Base-by-base conservation (phyloP, 2,888 invertebrate genomes). In the Dasysyrphus albostriatus region DNA sequence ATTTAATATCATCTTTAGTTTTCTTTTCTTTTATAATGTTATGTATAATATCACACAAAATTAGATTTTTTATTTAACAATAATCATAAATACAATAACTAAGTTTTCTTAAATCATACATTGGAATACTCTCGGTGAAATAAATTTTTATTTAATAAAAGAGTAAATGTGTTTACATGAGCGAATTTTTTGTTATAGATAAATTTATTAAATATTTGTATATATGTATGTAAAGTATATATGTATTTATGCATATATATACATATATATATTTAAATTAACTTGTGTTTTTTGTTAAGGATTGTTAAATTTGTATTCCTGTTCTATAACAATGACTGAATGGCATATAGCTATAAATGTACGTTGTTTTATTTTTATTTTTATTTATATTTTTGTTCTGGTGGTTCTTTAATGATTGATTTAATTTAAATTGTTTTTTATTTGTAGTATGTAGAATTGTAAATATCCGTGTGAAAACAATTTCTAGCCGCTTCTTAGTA, bases 41-140 rank as follows among this genome's bases (percentile, higher is more conserved):
- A 81, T 80, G 76, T 84, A 81, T 84, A 85, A 81, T 85, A 85
- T 85, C 85, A 85, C 85, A 85, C 85, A 82, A 85, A 85, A 82
- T 85, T 77, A 85, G 73, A 76, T 34, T 61, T 65, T 34, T 54
- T 49, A 47, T 82, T 69, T 47, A 76, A 65, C 16, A 65, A 34
- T 65, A 47, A 44, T 59, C 29, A 72, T 56, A 75, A 19, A 54
- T 42, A 54, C 8, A 37, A 59, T 70, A 51, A 51, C 51, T 61
- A 32, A 63, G 42, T 79, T 79, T 75, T 54, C 42, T 63, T 78
- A 83, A 75, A 83, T 54, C 2, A 83, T 73, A 74, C 39, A 59
- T 75, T 39, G 58, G 56, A 80, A 76, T 72, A 39, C 42, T 76
- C 44, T 77, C 42, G 67, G 77, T 85, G 67, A 83, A 63, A 83